phyloP scores from a whole-genome alignment of 2,888 invertebrate species.

The Furcula furcula region DNA sequence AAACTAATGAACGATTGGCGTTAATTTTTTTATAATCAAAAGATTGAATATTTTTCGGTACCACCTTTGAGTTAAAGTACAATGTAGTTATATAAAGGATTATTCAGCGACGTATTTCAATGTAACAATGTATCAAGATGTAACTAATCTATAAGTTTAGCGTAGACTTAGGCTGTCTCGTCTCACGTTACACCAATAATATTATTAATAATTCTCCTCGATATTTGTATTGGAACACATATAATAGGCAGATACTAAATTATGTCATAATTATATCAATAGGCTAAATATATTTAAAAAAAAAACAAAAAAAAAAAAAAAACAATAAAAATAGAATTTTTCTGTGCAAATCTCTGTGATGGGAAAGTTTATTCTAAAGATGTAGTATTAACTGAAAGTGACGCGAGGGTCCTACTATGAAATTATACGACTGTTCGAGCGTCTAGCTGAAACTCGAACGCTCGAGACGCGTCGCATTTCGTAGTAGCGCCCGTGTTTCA shows the following conservation, averaged over 20 bases:
- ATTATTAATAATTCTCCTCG: constrained; percentile 59
- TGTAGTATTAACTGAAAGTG: constrained; percentile 74
- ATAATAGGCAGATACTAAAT: constrained; percentile 69
- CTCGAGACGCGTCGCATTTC: too few species aligned
- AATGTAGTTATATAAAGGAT: constrained; percentile 73
- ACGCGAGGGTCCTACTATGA: constrained; percentile 54
- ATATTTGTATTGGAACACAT: constrained; percentile 70
- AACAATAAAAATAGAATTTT: constrained; percentile 47
- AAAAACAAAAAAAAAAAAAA: constrained; percentile 17
- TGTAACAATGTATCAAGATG: constrained; percentile 68
- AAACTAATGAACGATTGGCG: constrained; percentile 68
- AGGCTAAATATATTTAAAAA: constrained; percentile 56
- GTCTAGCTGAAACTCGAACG: constrained; percentile 4
- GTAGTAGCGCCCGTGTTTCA: constrained; percentile 50
- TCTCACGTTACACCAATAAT: constrained; percentile 69
- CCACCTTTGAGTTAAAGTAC: constrained; percentile 81
- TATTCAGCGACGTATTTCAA: constrained; percentile 70
- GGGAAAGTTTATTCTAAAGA: constrained; percentile 77
- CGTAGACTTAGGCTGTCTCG: constrained; percentile 71
- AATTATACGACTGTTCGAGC: constrained; percentile 31
- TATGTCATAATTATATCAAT: constrained; percentile 75
- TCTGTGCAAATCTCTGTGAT: constrained; percentile 79
- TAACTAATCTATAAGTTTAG: constrained; percentile 69
- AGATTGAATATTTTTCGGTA: constrained; percentile 64
- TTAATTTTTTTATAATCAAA: constrained; percentile 48